phyloP scores from a whole-genome alignment of 2,113 vertebrate genomes.

The Lepidothrix coronata region DNA sequence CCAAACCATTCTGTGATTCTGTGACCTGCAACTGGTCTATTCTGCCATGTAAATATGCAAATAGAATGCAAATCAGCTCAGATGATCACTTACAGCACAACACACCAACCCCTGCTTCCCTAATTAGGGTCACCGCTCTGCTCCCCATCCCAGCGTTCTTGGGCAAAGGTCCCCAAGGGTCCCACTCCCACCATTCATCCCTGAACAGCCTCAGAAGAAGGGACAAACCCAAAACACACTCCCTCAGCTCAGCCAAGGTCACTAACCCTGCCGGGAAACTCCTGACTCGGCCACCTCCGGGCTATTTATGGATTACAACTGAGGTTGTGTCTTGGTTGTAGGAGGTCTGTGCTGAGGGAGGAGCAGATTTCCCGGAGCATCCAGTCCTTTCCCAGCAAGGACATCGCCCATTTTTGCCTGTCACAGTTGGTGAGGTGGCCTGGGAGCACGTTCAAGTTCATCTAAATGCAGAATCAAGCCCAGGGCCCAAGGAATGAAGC shows the following conservation, averaged over 20 bases:
- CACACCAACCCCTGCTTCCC: background rate
- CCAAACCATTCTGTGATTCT: background rate
- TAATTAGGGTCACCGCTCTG: background rate
- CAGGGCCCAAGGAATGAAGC: background rate
- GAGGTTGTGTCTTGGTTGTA: background rate
- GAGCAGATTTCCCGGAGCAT: background rate
- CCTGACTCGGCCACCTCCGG: background rate
- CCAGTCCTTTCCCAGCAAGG: background rate
- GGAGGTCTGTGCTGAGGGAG: background rate
- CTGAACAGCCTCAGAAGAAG: fast-evolving
- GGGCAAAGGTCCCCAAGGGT: background rate
- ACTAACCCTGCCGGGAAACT: background rate
- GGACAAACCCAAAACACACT: fast-evolving
- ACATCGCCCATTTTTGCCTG: background rate
- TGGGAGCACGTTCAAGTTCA: fast-evolving
- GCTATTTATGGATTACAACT: background rate
- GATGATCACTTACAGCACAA: background rate
- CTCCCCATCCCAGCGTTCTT: fast-evolving
- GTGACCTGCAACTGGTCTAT: background rate
- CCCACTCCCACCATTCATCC: fast-evolving
- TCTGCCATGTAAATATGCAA: background rate
- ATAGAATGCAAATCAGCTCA: background rate
- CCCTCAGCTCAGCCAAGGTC: background rate
- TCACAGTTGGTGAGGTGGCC: background rate
- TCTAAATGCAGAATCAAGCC: background rate